These are phyloP conservation scores for Numenius arquata DNA, from an alignment of 2,113 vertebrate species.

Conservation along the genomic window DNA sequence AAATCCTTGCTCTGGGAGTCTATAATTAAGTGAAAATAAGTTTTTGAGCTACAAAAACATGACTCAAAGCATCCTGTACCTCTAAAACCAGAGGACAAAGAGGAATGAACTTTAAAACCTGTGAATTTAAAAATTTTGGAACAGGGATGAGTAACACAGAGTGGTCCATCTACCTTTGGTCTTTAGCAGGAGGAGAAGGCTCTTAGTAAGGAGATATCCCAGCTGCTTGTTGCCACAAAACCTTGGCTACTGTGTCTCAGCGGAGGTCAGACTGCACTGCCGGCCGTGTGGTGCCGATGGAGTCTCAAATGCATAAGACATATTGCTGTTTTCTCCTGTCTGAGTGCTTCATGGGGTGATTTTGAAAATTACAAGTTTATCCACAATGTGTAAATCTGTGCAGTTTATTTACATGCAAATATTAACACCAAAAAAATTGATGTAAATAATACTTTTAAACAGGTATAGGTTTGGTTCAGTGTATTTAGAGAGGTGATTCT, in stretches of 20 bases:
- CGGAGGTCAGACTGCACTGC: not conserved
- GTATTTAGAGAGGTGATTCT: no score
- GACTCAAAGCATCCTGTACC: not conserved
- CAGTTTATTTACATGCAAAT: not conserved
- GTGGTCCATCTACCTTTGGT: not conserved
- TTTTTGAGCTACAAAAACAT: not conserved
- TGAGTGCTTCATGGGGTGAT: not conserved
- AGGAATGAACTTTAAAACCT: not conserved
- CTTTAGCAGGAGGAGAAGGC: not conserved
- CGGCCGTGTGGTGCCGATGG: rapidly evolving
- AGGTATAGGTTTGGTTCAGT: not conserved
- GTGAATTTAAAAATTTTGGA: not conserved
- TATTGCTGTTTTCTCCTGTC: not conserved
- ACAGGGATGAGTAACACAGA: not conserved
- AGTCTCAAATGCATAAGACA: not conserved
- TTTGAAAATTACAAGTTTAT: not conserved
- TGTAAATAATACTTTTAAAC: not conserved
- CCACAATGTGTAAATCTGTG: not conserved
- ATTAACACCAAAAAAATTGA: not conserved
- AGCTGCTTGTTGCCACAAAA: not conserved
- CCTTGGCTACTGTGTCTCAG: rapidly evolving
- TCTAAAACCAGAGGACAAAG: not conserved
- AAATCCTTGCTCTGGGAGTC: not conserved
- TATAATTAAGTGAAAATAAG: not conserved
- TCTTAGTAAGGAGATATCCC: not conserved